A percentile compares a stretch with the other conserved stretches of the same genome.
These are phyloP conservation scores for Larimichthys crocea DNA, from an alignment of 2,113 vertebrate genomes.

Conservation along the genomic window DNA sequence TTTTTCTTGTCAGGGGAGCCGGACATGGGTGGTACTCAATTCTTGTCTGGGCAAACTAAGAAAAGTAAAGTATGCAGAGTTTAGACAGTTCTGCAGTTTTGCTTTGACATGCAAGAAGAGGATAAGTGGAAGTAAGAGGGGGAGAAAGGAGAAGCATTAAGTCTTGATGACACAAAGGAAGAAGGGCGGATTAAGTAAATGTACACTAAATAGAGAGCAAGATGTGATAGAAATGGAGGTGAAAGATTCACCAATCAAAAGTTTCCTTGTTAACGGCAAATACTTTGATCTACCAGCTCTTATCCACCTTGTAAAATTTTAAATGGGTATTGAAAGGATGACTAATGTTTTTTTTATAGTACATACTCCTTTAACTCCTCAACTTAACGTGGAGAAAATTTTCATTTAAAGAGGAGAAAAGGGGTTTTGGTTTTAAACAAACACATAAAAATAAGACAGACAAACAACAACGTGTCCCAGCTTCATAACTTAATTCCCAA, in stretches of 20 bases:
- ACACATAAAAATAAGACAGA: not conserved
- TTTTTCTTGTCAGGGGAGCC: not conserved
- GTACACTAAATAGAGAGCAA: not conserved
- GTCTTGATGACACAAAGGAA: not conserved
- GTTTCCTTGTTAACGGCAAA: slow-evolving; percentile 8
- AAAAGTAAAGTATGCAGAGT: slow-evolving; percentile 17
- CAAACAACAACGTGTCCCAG: not conserved
- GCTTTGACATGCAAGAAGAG: not conserved
- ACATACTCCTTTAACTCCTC: not conserved
- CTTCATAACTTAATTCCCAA: slow-evolving; percentile 18
- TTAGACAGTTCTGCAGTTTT: not conserved
- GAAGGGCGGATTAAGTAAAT: not conserved
- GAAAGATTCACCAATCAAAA: not conserved
- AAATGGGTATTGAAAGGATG: not conserved
- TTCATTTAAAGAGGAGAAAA: not conserved
- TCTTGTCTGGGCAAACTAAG: not conserved
- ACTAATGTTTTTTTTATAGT: too few relatives aligned
- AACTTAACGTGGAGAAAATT: not conserved
- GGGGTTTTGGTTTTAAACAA: not conserved
- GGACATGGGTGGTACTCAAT: not conserved
- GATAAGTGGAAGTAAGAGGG: not conserved
- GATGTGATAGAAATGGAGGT: not conserved
- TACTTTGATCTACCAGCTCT: not conserved
- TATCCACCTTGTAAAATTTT: not conserved
- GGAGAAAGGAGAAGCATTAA: not conserved